Evolutionary conservation across 2,888 invertebrate genomes (phyloP).

Genomic region (Coecobrya sp.): DNA sequence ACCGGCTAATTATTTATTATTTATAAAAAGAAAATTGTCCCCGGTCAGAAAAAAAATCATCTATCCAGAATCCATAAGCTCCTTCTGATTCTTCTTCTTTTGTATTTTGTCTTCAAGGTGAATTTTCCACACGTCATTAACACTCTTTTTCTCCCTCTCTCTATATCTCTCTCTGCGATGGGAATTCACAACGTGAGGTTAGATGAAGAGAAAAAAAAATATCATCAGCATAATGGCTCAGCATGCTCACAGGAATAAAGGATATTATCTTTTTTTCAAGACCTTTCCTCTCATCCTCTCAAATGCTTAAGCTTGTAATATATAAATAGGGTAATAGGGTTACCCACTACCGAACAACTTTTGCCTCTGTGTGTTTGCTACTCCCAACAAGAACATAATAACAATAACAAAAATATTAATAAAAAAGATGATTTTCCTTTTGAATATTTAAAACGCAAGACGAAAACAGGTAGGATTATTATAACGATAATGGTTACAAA

Average conservation of each 20-base stretch:
- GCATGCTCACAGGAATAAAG: constrained; percentile 43
- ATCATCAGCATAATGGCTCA: constrained; percentile 40
- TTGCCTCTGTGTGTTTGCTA: not conserved
- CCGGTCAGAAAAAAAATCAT: not conserved
- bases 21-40: constrained; percentile 38
- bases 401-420: constrained; percentile 11
- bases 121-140: constrained; percentile 79
- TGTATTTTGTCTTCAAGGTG: constrained; percentile 36
- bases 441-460: not conserved
- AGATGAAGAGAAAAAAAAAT: not conserved
- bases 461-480: not conserved
- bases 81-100: not conserved
- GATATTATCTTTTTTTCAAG: constrained; percentile 30
- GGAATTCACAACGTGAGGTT: constrained; percentile 47
- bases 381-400: constrained; percentile 13
- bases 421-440: not conserved
- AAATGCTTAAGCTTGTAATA: not conserved
- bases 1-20: constrained; percentile 56
- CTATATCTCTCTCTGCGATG: not conserved
- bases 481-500: not conserved
- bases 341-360: not conserved
- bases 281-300: constrained; percentile 21
- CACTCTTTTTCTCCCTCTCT: constrained; percentile 32
- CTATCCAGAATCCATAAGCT: constrained; percentile 25
- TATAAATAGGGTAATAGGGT: not conserved